phyloP scores from a whole-genome alignment of 2,113 vertebrate genomes.

The Dasyurus viverrinus region DNA sequence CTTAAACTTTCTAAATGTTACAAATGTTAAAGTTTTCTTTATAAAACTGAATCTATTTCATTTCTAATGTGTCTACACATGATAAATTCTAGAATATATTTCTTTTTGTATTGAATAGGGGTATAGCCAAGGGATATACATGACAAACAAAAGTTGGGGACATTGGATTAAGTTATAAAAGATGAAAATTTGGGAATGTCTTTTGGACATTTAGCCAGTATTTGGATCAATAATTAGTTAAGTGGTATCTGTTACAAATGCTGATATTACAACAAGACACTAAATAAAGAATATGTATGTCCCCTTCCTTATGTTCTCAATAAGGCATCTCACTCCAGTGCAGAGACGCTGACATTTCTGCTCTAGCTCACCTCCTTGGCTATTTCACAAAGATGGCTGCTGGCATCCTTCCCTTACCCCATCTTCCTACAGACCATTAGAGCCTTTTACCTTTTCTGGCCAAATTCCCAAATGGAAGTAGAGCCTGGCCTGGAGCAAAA shows the following conservation, averaged over 20 bases:
- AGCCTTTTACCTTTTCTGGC: conserved; percentile 95
- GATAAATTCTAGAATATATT: not conserved
- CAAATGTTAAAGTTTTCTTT: not conserved
- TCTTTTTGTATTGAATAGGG: not conserved
- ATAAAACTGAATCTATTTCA: not conserved
- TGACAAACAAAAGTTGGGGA: not conserved
- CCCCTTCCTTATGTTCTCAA: not conserved
- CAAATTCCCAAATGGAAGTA: conserved; percentile 99
- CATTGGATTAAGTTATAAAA: not conserved
- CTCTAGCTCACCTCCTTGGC: not conserved
- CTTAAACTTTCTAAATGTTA: not conserved
- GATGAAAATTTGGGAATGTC: not conserved
- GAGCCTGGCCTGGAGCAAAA: conserved; percentile 95
- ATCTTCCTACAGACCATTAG: not conserved
- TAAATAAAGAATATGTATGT: not conserved
- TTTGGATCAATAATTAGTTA: not conserved
- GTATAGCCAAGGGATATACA: not conserved
- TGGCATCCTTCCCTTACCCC: not conserved
- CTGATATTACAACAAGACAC: not conserved
- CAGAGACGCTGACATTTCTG: not conserved
- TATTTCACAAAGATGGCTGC: not conserved
- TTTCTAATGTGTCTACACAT: not conserved
- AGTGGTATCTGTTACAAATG: not conserved
- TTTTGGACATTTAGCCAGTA: not conserved
- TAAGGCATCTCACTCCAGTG: not conserved